These are phyloP conservation scores for Toxotes lorentzi DNA, from an alignment of 2,797 vertebrate species.

Conservation along the genomic window DNA sequence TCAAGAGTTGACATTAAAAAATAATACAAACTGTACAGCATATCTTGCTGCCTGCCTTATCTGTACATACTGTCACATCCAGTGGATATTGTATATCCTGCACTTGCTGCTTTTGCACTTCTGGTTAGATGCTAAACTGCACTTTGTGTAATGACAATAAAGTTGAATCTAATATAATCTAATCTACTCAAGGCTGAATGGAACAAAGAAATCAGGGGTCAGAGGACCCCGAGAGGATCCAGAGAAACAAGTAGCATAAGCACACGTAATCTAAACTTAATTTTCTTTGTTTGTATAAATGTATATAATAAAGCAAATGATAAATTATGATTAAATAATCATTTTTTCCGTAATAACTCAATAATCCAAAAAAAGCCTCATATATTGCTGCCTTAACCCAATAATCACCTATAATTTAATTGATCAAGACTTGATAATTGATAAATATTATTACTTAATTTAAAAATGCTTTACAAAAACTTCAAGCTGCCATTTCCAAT, in stretches of 20 bases:
- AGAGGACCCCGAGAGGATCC: background rate
- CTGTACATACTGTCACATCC: no score
- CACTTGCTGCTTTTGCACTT: no score
- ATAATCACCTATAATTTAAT: background rate
- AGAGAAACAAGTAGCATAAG: no score
- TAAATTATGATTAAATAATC: background rate
- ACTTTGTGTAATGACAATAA: no score
- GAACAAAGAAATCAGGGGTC: background rate
- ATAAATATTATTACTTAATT: background rate
- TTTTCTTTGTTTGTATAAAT: background rate
- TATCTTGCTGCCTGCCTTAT: no score
- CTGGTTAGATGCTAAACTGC: no score
- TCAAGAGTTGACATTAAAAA: conserved; percentile 25
- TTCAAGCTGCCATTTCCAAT: background rate
- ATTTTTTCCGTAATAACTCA: background rate
- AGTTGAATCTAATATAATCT: no score
- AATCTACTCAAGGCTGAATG: conserved; percentile 5
- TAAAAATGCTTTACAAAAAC: background rate
- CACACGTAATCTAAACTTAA: background rate
- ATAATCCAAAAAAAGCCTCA: background rate
- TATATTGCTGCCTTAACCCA: background rate
- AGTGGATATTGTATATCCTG: no score
- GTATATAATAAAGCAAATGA: background rate
- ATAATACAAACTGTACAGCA: conserved; percentile 12
- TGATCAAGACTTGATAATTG: background rate